Base-by-base conservation (phyloP, 1,140 invertebrate genomes). In the Drosophila ogumai region DNA sequence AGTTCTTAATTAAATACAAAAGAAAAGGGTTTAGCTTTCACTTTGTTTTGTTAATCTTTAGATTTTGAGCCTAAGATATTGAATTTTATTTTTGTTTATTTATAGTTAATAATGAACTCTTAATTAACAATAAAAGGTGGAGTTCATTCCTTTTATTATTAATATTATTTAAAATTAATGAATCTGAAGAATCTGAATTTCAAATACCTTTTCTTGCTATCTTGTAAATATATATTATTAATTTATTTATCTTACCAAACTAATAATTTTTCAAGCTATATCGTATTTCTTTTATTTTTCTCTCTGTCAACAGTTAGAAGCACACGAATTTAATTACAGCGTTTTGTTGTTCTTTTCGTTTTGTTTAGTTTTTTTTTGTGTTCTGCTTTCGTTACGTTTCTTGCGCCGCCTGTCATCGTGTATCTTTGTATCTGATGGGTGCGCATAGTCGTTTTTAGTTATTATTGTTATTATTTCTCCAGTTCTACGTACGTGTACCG, bases 401-500 rank as follows among this genome's bases (percentile, higher is more conserved):
- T 58, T 71, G 65, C 68, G 57, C 41, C 58, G 63, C 64, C 80
- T 73, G 69, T 73, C 69, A 59, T 72, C 69, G 69, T 49, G 73
- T 84, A 85, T 84, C 84, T 87, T 75, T 78, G 73, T 87, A 86
- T 87, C 82, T 86, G 82, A 88, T 86, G 82, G 84, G 75, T 82
- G 79, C 58, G 44, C 66, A 32, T 49, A 78, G 78, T 75, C 52
- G 74, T 78, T 77, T 86, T 85, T 88, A 86, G 84, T 86, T 86
- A 86, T 88, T 86, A 86, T 86, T 86, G 84, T 88, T 86, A 86
- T 86, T 86, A 86, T 86, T 86, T 86, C 78, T 88, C 82, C 80
- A 82, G 87, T 82, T 82, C 71, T 79, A 86, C 56, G 77, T 79
- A 79, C 75, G 69, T 78, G 77, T 81, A 72, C 43, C 58, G 66